Evolutionary conservation across 2,113 vertebrate genomes (phyloP).

Genomic region (Scatophagus argus): DNA sequence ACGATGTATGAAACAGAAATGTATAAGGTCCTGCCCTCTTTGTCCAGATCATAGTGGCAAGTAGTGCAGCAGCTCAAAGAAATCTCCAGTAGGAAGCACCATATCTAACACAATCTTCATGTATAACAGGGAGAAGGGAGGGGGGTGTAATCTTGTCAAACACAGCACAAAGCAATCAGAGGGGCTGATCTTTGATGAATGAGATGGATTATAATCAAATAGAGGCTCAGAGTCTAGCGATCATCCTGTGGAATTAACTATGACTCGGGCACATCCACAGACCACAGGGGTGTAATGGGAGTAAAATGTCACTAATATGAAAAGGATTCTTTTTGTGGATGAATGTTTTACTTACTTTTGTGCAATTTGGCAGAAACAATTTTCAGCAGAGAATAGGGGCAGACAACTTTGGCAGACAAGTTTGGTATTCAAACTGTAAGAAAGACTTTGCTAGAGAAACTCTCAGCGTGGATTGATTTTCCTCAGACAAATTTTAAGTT

Average conservation of each 20-base stretch:
- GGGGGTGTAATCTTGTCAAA: conserved; percentile 77
- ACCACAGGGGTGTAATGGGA: conserved; percentile 39
- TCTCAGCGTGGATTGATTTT: background rate
- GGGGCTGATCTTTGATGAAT: conserved; percentile 73
- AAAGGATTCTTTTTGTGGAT: conserved; percentile 22
- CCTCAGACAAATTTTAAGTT: background rate
- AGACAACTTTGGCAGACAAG: too few relatives aligned
- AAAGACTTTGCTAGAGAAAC: background rate
- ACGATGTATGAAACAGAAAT: conserved; percentile 1
- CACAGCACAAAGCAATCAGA: conserved; percentile 75
- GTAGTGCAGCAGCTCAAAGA: conserved; percentile 38
- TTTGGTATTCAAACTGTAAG: background rate
- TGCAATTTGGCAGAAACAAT: conserved; percentile 12
- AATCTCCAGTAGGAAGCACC: conserved; percentile 31
- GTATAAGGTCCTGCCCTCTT: background rate
- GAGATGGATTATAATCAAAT: conserved; percentile 80
- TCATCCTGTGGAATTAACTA: conserved; percentile 72
- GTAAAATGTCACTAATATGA: conserved; percentile 25
- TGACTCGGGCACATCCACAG: conserved; percentile 59
- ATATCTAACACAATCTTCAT: conserved; percentile 68
- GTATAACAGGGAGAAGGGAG: conserved; percentile 49
- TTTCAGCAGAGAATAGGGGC: background rate
- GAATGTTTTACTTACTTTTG: conserved; percentile 11
- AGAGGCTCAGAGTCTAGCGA: conserved; percentile 67
- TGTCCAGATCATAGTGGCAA: conserved; percentile 4